Evolutionary conservation across 2,113 vertebrate genomes (phyloP).

Genomic region (Syrrhaptes paradoxus): DNA sequence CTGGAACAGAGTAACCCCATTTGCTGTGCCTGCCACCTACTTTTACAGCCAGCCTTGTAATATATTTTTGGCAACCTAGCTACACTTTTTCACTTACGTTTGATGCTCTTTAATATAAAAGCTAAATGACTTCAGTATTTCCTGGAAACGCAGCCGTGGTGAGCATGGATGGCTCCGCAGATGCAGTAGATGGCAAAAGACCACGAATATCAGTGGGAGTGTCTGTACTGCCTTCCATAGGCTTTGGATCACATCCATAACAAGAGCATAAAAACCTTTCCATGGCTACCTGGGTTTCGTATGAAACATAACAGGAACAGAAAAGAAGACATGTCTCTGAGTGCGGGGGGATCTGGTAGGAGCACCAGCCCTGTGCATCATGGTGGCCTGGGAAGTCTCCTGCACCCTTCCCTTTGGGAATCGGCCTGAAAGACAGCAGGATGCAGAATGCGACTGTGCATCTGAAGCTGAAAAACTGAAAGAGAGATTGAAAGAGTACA

Average conservation of each 20-base stretch:
- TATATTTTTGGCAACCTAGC: neutral
- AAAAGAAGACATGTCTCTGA: neutral
- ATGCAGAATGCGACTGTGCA: neutral
- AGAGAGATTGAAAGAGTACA: neutral
- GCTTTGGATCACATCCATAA: neutral
- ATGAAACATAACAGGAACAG: neutral
- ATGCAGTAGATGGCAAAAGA: neutral
- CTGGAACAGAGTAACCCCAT: neutral
- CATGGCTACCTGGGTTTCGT: neutral
- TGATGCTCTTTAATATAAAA: neutral
- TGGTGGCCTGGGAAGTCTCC: neutral
- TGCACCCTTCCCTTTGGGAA: neutral
- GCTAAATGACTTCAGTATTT: neutral
- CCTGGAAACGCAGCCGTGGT: neutral
- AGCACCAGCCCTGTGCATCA: fast-evolving
- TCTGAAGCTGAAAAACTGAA: neutral
- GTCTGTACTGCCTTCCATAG: neutral
- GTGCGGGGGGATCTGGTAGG: too few relatives aligned
- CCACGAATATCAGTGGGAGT: neutral
- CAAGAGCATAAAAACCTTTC: neutral
- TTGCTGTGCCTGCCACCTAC: neutral
- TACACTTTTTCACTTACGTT: neutral
- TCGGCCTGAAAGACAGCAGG: neutral
- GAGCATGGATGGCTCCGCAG: neutral
- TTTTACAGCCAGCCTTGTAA: neutral